phyloP scores from a whole-genome alignment of 1,140 invertebrate genomes.

The Cyclargus thomasi region DNA sequence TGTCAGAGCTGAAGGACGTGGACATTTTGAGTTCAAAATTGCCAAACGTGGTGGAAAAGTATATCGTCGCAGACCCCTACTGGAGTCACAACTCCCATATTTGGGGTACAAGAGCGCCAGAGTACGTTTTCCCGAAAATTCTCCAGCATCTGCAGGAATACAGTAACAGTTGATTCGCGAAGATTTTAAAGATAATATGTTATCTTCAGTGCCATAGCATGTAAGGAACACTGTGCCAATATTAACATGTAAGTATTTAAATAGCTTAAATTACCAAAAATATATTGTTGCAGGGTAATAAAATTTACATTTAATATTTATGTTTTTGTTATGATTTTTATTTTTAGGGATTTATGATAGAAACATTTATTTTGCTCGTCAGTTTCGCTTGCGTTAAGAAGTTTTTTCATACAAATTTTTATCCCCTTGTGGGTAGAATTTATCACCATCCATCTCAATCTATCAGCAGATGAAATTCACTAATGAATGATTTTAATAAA shows the following conservation, averaged over 20 bases:
- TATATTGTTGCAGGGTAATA: background rate
- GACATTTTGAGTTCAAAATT: slow-evolving; percentile 6
- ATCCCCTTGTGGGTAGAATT: too few relatives aligned
- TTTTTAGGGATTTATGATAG: background rate
- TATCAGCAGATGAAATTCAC: too few relatives aligned
- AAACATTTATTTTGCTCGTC: background rate
- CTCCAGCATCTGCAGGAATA: background rate
- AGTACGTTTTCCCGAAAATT: slow-evolving; percentile 8
- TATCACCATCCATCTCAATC: too few relatives aligned
- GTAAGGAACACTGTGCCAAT: background rate
- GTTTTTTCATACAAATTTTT: too few relatives aligned
- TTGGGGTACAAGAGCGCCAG: background rate
- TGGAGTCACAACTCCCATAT: slow-evolving; percentile 11
- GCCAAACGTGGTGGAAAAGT: slow-evolving; percentile 6
- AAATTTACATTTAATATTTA: background rate
- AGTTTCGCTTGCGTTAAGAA: too few relatives aligned
- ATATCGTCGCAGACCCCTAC: background rate
- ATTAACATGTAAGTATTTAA: background rate
- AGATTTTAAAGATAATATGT: background rate
- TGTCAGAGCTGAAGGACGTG: background rate
- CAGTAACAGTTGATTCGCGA: background rate
- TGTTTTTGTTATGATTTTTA: background rate
- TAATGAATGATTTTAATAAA: too few relatives aligned
- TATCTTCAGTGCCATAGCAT: background rate
- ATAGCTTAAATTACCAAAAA: background rate